Evolutionary conservation across 2,113 vertebrate species (phyloP).

Genomic region (Macaca nemestrina): DNA sequence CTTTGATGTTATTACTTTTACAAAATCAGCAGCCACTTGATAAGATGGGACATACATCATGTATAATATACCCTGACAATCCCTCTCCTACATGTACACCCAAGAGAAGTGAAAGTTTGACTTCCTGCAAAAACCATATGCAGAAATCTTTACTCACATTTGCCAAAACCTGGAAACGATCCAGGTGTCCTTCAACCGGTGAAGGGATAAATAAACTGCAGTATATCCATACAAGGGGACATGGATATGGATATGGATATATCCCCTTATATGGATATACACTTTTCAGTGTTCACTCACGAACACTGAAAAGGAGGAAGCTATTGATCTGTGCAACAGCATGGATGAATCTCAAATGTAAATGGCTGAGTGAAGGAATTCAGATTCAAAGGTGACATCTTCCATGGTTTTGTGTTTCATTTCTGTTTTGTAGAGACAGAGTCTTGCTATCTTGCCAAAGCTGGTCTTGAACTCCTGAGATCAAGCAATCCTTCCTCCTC

Average conservation of each 20-base stretch:
- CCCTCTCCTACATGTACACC: no score
- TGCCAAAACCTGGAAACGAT: neutral
- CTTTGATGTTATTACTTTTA: neutral
- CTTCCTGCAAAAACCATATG: neutral
- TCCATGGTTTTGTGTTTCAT: no score
- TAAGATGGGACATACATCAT: neutral
- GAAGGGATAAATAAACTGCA: fast-evolving
- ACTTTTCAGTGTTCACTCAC: no score
- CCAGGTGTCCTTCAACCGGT: neutral
- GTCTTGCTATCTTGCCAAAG: no score
- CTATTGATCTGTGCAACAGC: fast-evolving
- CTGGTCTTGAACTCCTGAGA: no score
- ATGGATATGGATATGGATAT: no score
- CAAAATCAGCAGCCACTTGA: neutral
- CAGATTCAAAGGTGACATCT: fast-evolving
- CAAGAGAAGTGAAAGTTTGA: neutral
- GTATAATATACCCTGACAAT: fast-evolving
- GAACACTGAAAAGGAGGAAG: fast-evolving
- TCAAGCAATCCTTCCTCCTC: no score
- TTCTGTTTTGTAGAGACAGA: no score
- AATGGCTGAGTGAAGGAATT: no score
- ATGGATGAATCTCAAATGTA: fast-evolving
- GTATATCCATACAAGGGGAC: fast-evolving
- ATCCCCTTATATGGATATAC: no score
- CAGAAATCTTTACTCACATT: neutral